Conservation (phyloP, 1,140 invertebrate genomes). For the Trialeurodes vaporariorum region DNA sequence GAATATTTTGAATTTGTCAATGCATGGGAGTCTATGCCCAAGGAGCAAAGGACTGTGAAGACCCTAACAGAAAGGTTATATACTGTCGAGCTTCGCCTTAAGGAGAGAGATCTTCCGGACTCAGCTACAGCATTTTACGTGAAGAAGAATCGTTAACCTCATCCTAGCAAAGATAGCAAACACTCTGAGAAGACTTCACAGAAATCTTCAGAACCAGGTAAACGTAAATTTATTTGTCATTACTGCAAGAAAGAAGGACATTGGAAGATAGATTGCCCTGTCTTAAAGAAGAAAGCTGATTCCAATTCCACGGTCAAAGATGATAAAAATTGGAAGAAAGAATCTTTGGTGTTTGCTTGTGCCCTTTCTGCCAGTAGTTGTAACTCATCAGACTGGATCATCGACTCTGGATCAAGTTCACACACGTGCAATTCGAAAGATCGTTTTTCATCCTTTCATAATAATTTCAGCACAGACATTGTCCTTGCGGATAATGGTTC, state of each 20-base stretch:
- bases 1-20: constrained; percentile 25
- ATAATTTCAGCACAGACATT: background rate
- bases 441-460: background rate
- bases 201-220: background rate
- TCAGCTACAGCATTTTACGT: background rate
- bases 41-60: background rate
- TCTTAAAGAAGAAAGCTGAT: constrained; percentile 2
- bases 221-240: background rate
- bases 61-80: background rate
- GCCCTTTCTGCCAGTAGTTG: background rate
- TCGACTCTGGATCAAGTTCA: background rate
- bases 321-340: background rate
- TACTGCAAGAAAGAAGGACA: constrained; percentile 7
- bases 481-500: background rate
- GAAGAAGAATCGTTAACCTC: background rate
- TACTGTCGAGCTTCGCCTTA: background rate
- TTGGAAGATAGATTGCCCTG: constrained; percentile 7
- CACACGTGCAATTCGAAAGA: background rate
- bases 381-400: background rate
- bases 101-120: background rate
- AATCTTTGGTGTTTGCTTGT: background rate
- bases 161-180: background rate
- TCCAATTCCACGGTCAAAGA: background rate
- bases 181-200: background rate
- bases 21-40: constrained; percentile 24